These are phyloP conservation scores for Poliocrania exsul DNA, from an alignment of 2,797 vertebrate genomes.

Conservation along the genomic window DNA sequence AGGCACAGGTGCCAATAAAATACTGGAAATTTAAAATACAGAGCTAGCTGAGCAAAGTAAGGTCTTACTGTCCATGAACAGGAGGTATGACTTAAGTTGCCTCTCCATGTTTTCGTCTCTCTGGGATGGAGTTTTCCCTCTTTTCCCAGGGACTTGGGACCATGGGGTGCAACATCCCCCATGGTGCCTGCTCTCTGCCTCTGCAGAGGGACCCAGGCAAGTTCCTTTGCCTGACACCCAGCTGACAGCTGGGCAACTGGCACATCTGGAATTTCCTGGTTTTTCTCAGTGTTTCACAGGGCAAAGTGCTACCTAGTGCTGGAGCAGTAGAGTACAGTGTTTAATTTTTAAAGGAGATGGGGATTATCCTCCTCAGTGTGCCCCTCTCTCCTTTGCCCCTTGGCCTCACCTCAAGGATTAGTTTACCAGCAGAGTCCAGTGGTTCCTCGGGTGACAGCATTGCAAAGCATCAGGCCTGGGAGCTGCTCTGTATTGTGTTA, in stretches of 20 bases:
- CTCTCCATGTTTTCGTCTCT: not conserved
- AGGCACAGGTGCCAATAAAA: not conserved
- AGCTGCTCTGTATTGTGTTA: not conserved
- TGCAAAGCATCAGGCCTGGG: not conserved
- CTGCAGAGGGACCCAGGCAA: not conserved
- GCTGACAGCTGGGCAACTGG: not conserved
- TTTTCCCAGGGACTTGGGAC: not conserved
- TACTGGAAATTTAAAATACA: not conserved
- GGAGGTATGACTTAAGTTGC: not conserved
- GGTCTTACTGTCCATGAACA: not conserved
- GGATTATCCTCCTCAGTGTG: not conserved
- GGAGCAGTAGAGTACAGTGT: accelerated
- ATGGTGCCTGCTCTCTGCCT: not conserved
- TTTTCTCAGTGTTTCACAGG: not conserved
- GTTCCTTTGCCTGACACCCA: accelerated
- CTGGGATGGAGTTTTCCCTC: not conserved
- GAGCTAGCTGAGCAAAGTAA: not conserved
- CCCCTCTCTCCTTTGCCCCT: not conserved
- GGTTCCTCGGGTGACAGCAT: not conserved
- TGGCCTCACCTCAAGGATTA: not conserved
- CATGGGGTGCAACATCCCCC: accelerated
- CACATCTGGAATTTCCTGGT: not conserved
- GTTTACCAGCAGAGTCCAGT: not conserved
- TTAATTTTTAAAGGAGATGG: not conserved
- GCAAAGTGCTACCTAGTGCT: not conserved